A percentile compares a stretch with the other conserved stretches of the same genome.
Evolutionary conservation across 2,113 vertebrate genomes (phyloP).

Genomic region (Saccopteryx leptura): DNA sequence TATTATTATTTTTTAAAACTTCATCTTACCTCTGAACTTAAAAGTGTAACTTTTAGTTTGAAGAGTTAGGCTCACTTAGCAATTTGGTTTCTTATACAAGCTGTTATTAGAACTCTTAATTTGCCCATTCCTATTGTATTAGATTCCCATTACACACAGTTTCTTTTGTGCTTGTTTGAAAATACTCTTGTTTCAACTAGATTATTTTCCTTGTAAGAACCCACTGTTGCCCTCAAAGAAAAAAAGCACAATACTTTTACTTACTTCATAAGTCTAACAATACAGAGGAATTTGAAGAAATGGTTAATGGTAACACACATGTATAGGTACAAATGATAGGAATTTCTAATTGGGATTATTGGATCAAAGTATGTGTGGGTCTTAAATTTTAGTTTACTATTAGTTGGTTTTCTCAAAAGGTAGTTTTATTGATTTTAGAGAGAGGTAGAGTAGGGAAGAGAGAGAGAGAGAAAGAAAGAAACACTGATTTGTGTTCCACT

Average conservation of each 20-base stretch:
- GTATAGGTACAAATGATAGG: not conserved
- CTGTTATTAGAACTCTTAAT: conserved; percentile 23
- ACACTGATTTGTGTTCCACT: too few species aligned
- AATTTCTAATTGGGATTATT: conserved; percentile 32
- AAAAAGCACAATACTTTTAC: not conserved
- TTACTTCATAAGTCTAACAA: conserved; percentile 18
- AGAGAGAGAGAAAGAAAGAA: too few species aligned
- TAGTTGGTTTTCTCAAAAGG: conserved; percentile 25
- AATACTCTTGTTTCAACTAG: not conserved
- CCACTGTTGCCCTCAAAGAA: not conserved
- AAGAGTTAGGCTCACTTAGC: not conserved
- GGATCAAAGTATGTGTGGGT: not conserved
- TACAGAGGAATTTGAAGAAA: conserved; percentile 22
- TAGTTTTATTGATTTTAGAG: not conserved
- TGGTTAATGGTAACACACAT: not conserved
- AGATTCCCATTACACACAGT: not conserved
- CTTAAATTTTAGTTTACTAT: conserved; percentile 32
- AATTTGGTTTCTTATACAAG: conserved; percentile 15
- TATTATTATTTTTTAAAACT: not conserved
- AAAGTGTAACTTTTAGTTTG: conserved; percentile 24
- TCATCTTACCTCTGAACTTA: not conserved
- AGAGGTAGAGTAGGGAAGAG: too few species aligned
- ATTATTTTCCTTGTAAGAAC: conserved; percentile 34
- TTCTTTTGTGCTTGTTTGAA: conserved; percentile 51
- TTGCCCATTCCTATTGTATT: not conserved